These are phyloP conservation scores for Philopotamus ludificatus DNA, from an alignment of 1,140 invertebrate species.

Conservation along the genomic window DNA sequence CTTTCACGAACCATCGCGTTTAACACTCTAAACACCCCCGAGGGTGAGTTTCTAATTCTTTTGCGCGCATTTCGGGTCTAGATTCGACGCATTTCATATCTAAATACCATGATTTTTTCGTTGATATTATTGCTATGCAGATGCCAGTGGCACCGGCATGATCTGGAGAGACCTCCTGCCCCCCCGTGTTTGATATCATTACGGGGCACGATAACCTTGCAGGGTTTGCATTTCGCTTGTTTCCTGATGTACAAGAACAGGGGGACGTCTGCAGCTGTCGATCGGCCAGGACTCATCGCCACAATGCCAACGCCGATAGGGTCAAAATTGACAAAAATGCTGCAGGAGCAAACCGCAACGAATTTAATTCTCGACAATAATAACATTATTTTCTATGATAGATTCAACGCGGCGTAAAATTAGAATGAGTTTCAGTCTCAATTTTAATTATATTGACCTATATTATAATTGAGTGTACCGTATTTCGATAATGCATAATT, in stretches of 20 bases:
- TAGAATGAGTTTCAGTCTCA: neutral
- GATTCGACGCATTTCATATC: neutral
- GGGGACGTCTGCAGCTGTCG: constrained; percentile 31
- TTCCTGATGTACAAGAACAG: constrained; percentile 8
- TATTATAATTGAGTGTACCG: no score
- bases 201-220: neutral
- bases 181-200: neutral
- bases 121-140: neutral
- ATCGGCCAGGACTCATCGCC: constrained; percentile 11
- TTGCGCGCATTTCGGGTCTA: neutral
- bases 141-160: neutral
- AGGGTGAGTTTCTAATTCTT: constrained; percentile 14
- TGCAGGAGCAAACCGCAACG: neutral
- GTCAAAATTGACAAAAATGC: constrained; percentile 6
- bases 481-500: no score
- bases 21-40: constrained; percentile 12
- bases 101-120: neutral
- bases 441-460: no score
- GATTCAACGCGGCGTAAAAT: no score
- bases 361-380: constrained; percentile 1
- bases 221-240: constrained; percentile 13
- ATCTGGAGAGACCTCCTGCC: neutral
- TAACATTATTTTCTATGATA: no score
- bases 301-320: constrained; percentile 14
- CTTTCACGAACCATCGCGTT: neutral